These are phyloP conservation scores for Cherax quadricarinatus DNA, from an alignment of 1,140 invertebrate species.

Conservation along the genomic window DNA sequence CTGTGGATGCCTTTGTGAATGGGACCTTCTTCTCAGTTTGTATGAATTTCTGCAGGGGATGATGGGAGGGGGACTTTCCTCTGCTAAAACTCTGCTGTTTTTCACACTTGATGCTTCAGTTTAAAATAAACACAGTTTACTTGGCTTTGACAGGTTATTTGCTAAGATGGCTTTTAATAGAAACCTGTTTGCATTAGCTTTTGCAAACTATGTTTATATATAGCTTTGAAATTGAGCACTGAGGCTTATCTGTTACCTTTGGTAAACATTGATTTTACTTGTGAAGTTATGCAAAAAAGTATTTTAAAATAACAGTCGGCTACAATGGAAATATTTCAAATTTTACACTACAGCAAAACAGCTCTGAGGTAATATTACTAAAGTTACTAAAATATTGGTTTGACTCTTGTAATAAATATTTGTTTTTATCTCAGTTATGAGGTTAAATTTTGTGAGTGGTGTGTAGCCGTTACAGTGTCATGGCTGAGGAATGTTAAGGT, in stretches of 20 bases:
- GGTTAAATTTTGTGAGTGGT: too few species aligned
- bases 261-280: neutral
- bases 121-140: neutral
- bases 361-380: too few species aligned
- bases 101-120: slow-evolving; percentile 13
- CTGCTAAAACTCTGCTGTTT: slow-evolving; percentile 37
- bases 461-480: too few species aligned
- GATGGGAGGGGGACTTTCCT: neutral
- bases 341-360: neutral
- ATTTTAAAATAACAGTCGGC: too few species aligned
- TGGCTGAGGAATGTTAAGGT: too few species aligned
- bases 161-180: neutral
- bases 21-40: neutral
- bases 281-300: neutral
- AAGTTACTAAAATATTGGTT: too few species aligned
- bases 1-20: neutral
- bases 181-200: neutral
- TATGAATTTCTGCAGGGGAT: neutral
- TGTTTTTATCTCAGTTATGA: too few species aligned
- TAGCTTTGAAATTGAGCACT: neutral
- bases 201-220: neutral
- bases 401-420: too few species aligned
- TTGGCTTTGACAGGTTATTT: neutral
- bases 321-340: neutral
- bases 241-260: neutral